These are phyloP conservation scores for Picathartes gymnocephalus DNA, from an alignment of 2,113 vertebrate genomes.

Conservation along the genomic window DNA sequence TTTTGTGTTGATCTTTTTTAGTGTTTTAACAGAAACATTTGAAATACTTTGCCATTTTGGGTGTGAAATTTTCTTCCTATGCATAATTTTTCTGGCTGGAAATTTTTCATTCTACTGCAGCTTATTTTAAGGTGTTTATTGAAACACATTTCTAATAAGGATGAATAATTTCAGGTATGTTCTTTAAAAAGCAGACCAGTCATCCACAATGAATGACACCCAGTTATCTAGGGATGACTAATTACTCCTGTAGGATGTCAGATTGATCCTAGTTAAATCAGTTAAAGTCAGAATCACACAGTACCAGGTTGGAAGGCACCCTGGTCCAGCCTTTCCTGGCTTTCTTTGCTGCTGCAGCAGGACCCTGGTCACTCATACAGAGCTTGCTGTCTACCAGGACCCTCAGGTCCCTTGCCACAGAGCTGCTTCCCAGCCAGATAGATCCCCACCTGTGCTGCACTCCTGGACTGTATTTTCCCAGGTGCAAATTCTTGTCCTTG, in stretches of 20 bases:
- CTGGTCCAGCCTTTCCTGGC: background rate
- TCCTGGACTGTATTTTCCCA: background rate
- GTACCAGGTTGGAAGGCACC: background rate
- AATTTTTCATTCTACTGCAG: background rate
- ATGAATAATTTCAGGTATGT: background rate
- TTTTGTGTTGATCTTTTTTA: constrained; percentile 45
- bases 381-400: background rate
- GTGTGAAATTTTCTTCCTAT: background rate
- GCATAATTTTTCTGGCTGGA: background rate
- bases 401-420: background rate
- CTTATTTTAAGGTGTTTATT: background rate
- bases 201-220: background rate
- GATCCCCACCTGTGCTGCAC: background rate
- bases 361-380: background rate
- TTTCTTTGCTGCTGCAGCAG: background rate
- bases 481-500: background rate
- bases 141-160: background rate
- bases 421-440: background rate
- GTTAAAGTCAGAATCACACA: background rate
- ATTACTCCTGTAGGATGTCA: background rate
- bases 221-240: background rate
- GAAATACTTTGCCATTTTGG: background rate
- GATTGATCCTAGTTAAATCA: background rate
- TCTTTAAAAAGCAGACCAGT: background rate
- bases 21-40: constrained; percentile 37